phyloP scores from a whole-genome alignment of 2,113 vertebrate species.

The Circaetus cinerascens region DNA sequence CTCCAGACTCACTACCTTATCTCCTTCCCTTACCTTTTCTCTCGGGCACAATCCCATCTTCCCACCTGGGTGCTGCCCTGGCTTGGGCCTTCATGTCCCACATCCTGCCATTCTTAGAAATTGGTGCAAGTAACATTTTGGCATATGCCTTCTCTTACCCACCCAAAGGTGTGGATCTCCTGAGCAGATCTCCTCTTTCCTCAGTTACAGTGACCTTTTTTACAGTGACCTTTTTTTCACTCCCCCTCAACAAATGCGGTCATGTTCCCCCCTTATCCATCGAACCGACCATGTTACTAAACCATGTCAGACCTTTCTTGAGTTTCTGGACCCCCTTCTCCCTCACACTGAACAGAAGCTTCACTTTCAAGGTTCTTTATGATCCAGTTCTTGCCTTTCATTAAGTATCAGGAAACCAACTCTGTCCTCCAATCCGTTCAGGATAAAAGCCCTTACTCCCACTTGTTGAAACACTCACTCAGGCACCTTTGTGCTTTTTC shows the following conservation, averaged over 20 bases:
- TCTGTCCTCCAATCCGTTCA: background rate
- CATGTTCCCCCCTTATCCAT: background rate
- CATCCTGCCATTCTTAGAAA: background rate
- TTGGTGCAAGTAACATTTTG: background rate
- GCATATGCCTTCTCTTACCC: background rate
- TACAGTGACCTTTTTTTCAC: background rate
- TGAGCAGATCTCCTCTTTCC: background rate
- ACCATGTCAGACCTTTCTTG: background rate
- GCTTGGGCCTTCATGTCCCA: background rate
- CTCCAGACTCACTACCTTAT: background rate
- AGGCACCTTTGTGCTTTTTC: slow-evolving; percentile 21
- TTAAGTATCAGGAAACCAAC: background rate
- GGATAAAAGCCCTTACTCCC: slow-evolving; percentile 29
- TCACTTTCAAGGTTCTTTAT: background rate
- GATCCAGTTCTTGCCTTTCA: background rate
- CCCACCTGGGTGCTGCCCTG: background rate
- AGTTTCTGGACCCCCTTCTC: background rate
- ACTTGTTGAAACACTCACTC: slow-evolving; percentile 17
- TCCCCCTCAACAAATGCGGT: background rate
- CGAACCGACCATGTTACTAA: background rate
- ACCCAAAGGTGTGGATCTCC: background rate
- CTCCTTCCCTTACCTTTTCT: background rate
- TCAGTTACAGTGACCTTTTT: background rate
- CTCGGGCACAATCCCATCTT: background rate
- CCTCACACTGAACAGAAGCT: background rate